Evolutionary conservation across 2,113 vertebrate genomes (phyloP).

Genomic region (human): GRCh38 chr5:35206001-35206500

Average conservation of each 20-base stretch:
- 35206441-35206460: neutral
- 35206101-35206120: neutral
- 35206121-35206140: neutral
- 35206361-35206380: neutral
- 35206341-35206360: neutral
- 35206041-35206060: neutral
- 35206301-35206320: neutral
- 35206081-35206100: neutral
- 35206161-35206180: neutral
- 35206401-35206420: neutral
- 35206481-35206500: neutral
- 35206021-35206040: neutral
- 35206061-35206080: neutral
- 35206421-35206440: neutral
- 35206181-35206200: neutral
- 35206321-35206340: slow-evolving; percentile 34
- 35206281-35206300: neutral
- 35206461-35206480: neutral
- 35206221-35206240: neutral
- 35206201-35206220: neutral
- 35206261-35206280: neutral
- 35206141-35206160: neutral
- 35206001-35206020: slow-evolving; percentile 1
- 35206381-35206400: neutral
- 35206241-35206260: neutral